Evolutionary conservation across 1,140 invertebrate species (phyloP), one percentile per base, ranked within the genome.

Genomic region (Linepithema humile): DNA sequence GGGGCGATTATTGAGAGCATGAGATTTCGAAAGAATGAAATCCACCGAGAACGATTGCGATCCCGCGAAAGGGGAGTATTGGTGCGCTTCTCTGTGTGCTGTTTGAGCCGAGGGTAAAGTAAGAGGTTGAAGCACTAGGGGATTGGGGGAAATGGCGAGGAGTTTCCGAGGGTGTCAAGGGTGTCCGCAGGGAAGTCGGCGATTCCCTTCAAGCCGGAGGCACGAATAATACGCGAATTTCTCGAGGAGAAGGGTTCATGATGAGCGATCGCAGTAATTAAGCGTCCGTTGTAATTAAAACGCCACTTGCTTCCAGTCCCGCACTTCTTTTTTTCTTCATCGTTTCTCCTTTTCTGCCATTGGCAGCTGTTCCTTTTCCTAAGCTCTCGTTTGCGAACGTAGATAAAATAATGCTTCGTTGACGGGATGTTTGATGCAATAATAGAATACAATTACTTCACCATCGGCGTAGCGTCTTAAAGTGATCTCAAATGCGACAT

Each of bases 201-300:
- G 59, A 83, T 64, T 43, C 40, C 72, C 7, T 60, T 45, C 5
- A n/a, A 57, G 35, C 48, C 35, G 53, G 48, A 53, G 84, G 48
- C 35, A 85, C 75, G 83, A 84, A 84, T 83, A 83, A 85, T 75
- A 64, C 45, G 69, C 60, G 82, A 82, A 77, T 57, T 77, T 74
- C 55, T 83, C 69, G 80, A 45, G 57, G 10, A 40, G 55, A 59
- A 64, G 72, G 60, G 60, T 65, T 53, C 50, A 72, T 62, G 50
- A 84, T 72, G 69, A 72, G 64, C 82, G 88, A 90, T 90, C 86
- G 84, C 69, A 75, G 87, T 90, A 90, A 90, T 90, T 90, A 90
- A 90, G 72, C 87, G 87, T 67, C 87, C 82, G 84, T 87, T 87
- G 78, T 90, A 90, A 90, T 90, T 90, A 90, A 90, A 90, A 90